Evolutionary conservation across 2,888 invertebrate species (phyloP), one percentile per base, ranked within the genome.

Genomic region (Habrosyne pyritoides): DNA sequence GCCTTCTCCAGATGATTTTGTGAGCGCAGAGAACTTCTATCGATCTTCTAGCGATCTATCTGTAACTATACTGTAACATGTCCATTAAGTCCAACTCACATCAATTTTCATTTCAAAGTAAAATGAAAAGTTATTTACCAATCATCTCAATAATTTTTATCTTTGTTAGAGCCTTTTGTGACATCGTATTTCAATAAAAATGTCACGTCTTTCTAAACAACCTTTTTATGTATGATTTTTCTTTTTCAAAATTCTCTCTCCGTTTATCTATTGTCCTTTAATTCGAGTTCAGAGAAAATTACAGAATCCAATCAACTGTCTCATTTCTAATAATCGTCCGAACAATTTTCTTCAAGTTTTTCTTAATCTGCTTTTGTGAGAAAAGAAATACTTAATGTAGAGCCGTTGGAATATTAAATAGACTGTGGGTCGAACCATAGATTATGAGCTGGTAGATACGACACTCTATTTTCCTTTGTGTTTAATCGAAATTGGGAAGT

Each of bases 221-320:
- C 14, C 33, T 14, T 18, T 42, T 18, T n/a, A 36, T 5, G 3
- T n/a, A 2, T 42, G 36, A 42, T 18, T 42, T 18, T 42, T 14
- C 18, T 18, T 42, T 42, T n/a, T 14, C 3, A 24, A 33, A 28
- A 6, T 18, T 1, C 2, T 42, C 14, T 42, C 6, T 18, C 14
- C n/a, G 36, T 42, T 14, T 7, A 42, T 42, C 36, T 8, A 14
- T 42, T 42, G 36, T 42, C 36, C 24, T 24, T 24, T 42, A 42
- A 42, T 42, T 42, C 8, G 36, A 18, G 36, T 18, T 42, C 36
- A 42, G n/a, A 42, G 36, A n/a, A 42, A 42, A 42, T 42, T 36
- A 36, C 36, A 4, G 33, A 33, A 42, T 8, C 10, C 36, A 42
- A 42, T 42, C 36, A n/a, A 18, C n/a, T 42, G 36, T 42, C 5